Conservation (phyloP, 2,113 vertebrate genomes). For the Salminus brasiliensis region DNA sequence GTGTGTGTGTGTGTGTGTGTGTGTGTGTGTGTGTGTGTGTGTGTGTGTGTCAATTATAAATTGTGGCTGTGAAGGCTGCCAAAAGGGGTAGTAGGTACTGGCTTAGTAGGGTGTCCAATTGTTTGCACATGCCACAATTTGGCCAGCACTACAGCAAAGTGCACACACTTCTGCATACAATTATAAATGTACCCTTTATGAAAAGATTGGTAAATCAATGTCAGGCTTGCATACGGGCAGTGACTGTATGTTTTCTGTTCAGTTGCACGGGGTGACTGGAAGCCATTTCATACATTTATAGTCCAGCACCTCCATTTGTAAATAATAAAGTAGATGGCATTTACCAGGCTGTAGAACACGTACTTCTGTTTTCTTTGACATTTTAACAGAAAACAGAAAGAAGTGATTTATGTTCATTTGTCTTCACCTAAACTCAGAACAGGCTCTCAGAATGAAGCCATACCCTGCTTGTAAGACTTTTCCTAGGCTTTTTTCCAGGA, state of each 20-base stretch:
- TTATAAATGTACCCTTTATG: no score
- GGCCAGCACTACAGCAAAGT: no score
- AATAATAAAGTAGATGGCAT: background rate
- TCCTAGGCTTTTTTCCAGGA: no score
- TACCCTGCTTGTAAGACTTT: no score
- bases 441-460: background rate
- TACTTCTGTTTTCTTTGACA: background rate
- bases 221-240: background rate
- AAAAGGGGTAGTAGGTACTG: no score
- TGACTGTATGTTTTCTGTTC: background rate
- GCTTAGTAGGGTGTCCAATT: no score
- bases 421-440: background rate
- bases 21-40: no score
- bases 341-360: background rate
- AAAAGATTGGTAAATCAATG: background rate
- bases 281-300: background rate
- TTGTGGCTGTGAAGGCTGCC: no score
- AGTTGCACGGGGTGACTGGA: background rate
- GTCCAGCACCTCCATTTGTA: background rate
- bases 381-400: background rate
- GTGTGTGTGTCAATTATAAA: no score
- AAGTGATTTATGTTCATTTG: background rate
- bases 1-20: no score
- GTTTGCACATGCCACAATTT: no score
- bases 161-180: no score